Conservation (phyloP, 2,888 invertebrate genomes). For the Apamea anceps region DNA sequence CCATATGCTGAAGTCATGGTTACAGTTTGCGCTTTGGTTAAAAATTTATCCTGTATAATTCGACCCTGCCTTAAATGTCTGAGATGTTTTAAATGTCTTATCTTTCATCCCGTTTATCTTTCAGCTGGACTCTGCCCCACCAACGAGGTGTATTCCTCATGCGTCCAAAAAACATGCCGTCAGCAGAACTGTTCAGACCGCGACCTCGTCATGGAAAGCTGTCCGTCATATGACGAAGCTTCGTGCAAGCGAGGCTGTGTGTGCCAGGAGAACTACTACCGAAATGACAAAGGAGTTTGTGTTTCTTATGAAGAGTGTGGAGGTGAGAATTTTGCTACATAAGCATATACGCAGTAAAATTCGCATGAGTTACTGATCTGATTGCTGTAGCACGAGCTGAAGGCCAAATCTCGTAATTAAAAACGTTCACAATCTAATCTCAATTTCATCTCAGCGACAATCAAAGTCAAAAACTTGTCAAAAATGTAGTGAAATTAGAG, state of each 20-base stretch:
- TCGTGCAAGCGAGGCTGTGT: slow-evolving; percentile 55
- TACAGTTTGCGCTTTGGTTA: too few relatives aligned
- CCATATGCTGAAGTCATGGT: too few relatives aligned
- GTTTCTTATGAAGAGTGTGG: slow-evolving; percentile 53
- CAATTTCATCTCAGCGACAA: too few relatives aligned
- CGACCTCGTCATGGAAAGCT: slow-evolving; percentile 25
- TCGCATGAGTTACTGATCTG: not conserved
- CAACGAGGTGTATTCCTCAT: slow-evolving; percentile 52
- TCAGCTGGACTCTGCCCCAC: slow-evolving; percentile 61
- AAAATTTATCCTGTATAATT: too few relatives aligned
- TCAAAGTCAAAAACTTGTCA: too few relatives aligned
- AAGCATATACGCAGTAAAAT: not conserved
- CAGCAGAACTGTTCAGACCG: slow-evolving; percentile 47
- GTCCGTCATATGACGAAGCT: slow-evolving; percentile 4
- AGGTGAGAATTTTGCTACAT: slow-evolving; percentile 26
- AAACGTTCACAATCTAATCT: too few relatives aligned
- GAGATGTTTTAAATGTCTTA: too few relatives aligned
- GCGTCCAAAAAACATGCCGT: slow-evolving; percentile 48
- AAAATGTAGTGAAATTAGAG: too few relatives aligned
- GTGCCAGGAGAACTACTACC: slow-evolving; percentile 51
- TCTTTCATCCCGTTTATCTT: too few relatives aligned
- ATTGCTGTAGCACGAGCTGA: too few relatives aligned
- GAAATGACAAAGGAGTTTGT: slow-evolving; percentile 52
- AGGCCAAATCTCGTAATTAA: too few relatives aligned
- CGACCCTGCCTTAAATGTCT: too few relatives aligned